Base-by-base conservation (phyloP, 2,888 invertebrate genomes). In the Antheraea assamensis region DNA sequence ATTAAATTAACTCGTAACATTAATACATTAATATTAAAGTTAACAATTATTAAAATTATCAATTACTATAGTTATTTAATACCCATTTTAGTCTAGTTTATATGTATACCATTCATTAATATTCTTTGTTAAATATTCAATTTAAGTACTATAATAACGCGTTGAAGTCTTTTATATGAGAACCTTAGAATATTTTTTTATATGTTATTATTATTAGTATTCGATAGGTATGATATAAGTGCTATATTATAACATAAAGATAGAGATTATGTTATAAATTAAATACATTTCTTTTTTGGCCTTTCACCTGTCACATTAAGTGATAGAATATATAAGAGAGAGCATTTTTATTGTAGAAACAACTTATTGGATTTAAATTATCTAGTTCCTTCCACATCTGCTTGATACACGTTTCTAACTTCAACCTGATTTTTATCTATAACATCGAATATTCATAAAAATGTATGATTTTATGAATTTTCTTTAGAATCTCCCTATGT, bases 91-190 rank as follows among this genome's bases (percentile, higher is more conserved):
- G 13, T 2, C 10, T 42, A 42, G 13, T 42, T 42, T n/a, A n/a
- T n/a, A n/a, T 8, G 15, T 8, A 47, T 3, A 47, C 21, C 52
- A 52, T 1, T 21, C 3, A 52, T 21, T 52, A 52, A 49, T 4
- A 21, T 8, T 52, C 10, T 24, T 24, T n/a, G 10, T 58, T 24
- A 24, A 24, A 24, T 58, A 58, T 10, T 13, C 24, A 24, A 21
- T 21, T 21, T 30, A 17, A 27, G 2, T 64, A 30, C 30, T 27
- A 1, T 15, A 73, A 55, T 47, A 70, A 78, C 85, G 86, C 90
- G 90, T 90, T 89, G 90, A 90, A 86, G 85, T 90, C 90, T 90
- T 84, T 82, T 80, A 74, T 72, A 73, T 73, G 72, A 55, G 47
- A 31, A 27, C 15, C 10, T 17, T 3, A 49, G 19, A 49, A 49